Conservation (phyloP, 2,888 invertebrate species). For the Asteroscopus sphinx region DNA sequence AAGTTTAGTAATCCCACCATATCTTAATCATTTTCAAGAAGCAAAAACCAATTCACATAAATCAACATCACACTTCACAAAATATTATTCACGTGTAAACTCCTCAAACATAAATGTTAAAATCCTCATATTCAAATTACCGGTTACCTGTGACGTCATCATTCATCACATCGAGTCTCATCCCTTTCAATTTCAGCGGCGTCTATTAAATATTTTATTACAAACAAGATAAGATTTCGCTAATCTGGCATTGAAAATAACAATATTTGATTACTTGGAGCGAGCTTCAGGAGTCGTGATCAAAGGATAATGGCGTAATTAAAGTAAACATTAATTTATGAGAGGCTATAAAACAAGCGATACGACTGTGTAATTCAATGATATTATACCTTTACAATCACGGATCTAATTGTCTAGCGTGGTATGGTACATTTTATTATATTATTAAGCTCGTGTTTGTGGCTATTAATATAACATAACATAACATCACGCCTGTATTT, state of each 20-base stretch:
- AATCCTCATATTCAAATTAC: background rate
- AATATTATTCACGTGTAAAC: too few species aligned
- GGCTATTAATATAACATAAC: too few species aligned
- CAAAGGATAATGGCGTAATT: slow-evolving; percentile 1
- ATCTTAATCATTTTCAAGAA: too few species aligned
- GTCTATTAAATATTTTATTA: slow-evolving; percentile 7
- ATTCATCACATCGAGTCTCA: too few species aligned
- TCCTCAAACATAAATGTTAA: background rate
- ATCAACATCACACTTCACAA: too few species aligned
- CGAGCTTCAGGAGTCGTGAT: background rate
- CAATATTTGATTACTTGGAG: background rate
- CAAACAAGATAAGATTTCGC: slow-evolving; percentile 6
- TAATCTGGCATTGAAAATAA: background rate
- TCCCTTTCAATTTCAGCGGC: slow-evolving; percentile 3
- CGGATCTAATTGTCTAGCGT: too few species aligned
- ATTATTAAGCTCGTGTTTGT: too few species aligned
- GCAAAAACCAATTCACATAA: too few species aligned
- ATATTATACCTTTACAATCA: background rate
- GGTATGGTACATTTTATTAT: too few species aligned
- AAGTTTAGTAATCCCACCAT: too few species aligned
- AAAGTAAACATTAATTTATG: background rate
- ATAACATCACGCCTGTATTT: too few species aligned
- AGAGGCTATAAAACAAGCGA: background rate
- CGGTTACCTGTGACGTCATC: background rate
- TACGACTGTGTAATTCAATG: background rate